These are phyloP conservation scores for Masnerella sp. DNA, from an alignment of 2,888 invertebrate genomes.

Conservation along the genomic window DNA sequence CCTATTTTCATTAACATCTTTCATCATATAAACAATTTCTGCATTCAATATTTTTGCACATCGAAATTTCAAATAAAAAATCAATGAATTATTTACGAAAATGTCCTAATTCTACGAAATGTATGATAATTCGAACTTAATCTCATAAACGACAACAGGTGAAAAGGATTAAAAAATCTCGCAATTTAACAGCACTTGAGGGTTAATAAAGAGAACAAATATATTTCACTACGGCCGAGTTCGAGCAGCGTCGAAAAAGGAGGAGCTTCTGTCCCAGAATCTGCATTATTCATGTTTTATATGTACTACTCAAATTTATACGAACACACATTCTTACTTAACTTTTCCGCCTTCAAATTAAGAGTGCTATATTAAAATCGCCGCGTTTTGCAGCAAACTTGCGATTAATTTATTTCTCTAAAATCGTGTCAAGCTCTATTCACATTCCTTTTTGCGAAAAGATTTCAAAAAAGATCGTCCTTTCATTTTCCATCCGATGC, in stretches of 20 bases:
- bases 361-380: slow-evolving; percentile 27
- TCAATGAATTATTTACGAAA: no score
- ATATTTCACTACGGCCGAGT: slow-evolving; percentile 6
- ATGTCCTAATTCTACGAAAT: no score
- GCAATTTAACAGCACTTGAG: slow-evolving; percentile 3
- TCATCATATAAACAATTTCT: no score
- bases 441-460: background rate
- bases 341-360: slow-evolving; percentile 18
- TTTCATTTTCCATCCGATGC: background rate
- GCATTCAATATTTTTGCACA: no score
- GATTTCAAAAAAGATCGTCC: background rate
- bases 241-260: background rate
- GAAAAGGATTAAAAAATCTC: slow-evolving; percentile 2
- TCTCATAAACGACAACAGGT: background rate
- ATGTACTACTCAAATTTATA: slow-evolving; percentile 17
- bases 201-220: slow-evolving; percentile 2
- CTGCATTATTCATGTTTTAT: slow-evolving; percentile 31
- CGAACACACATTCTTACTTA: slow-evolving; percentile 13
- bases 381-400: background rate
- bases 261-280: background rate
- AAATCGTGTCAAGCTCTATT: slow-evolving; percentile 21
- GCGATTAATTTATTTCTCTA: slow-evolving; percentile 21
- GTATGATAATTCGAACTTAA: no score
- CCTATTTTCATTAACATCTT: no score
- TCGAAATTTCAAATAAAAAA: no score